Percentiles rank a stretch among this genome's conserved stretches.
Evolutionary conservation across 2,888 invertebrate species (phyloP).

Genomic region (Mechanitis messenoides): DNA sequence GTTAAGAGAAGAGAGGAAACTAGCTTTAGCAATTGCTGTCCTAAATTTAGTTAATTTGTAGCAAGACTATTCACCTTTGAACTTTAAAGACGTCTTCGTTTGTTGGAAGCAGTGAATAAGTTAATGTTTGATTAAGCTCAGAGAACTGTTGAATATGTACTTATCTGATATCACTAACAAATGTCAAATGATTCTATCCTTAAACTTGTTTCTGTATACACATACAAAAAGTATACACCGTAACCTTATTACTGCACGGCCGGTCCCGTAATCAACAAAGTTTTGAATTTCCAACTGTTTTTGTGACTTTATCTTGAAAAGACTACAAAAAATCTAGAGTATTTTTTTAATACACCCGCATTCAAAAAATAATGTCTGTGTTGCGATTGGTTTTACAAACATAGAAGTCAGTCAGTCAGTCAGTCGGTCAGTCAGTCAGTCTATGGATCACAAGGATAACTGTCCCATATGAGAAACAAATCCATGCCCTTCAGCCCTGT

Average conservation of each 20-base stretch:
- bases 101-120: constrained; percentile 1
- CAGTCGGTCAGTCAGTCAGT: too few species aligned
- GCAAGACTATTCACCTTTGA: constrained; percentile 16
- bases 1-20: too few species aligned
- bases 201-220: too few species aligned
- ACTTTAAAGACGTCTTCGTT: constrained; percentile 14
- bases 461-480: too few species aligned
- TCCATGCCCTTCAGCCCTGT: too few species aligned
- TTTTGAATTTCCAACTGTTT: not conserved
- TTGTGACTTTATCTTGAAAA: not conserved
- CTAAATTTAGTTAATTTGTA: constrained; percentile 4
- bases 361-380: too few species aligned
- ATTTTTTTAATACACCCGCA: constrained; percentile 1
- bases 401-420: too few species aligned
- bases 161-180: not conserved
- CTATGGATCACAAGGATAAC: too few species aligned
- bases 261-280: not conserved
- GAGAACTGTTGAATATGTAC: not conserved
- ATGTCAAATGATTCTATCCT: not conserved
- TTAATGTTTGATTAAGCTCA: not conserved
- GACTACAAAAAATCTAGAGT: not conserved
- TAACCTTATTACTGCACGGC: too few species aligned
- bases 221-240: too few species aligned
- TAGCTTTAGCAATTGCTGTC: not conserved
- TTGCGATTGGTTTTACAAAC: too few species aligned